Evolutionary conservation across 37 sponge, comb jelly and placozoan species (phyloP), one percentile per base, ranked within the genome.

Genomic region (Oopsacas minuta): DNA sequence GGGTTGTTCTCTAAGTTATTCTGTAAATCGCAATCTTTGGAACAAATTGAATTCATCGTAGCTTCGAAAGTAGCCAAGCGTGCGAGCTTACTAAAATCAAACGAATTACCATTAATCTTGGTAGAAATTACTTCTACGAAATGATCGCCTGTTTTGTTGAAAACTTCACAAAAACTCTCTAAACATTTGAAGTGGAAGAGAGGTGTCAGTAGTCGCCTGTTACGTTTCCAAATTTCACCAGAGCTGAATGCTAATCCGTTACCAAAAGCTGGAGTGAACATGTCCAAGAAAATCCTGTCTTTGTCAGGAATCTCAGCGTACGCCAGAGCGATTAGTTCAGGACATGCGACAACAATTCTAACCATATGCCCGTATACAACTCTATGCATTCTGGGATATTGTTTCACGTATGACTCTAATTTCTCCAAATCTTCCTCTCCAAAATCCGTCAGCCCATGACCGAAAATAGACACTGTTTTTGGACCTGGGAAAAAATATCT

Each of bases 141-240:
- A 61, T 61, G 20, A 25, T 61, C 75, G 7, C 17, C 75, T 61
- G 75, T 3, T n/a, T 12, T 61, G 75, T 61, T 61, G 22, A 61
- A 61, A 12, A 61, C 75, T 61, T 3, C 7, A 61, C 75, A 61
- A 34, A 61, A 61, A 61, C 30, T 20, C 75, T 20, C 75, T 32
- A 61, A 34, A n/a, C 30, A n/a, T 61, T n/a, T 61, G 32, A 34
- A 10, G 28, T 61, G 75, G 75, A 61, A 61, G 28, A 61, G 75
- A 61, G 75, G 75, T 25, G 75, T 61, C 30, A 61, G 22, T 34
- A 61, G 28, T 32, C 75, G 75, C 30, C 75, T 61, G 28, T 61
- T 61, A 32, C 75, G 75, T n/a, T 61, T 61, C 75, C 75, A 61
- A 61, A 61, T 61, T n/a, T 61, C 75, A 3, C 75, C 75, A 3